Evolutionary conservation across 2,888 invertebrate species (phyloP), one percentile per base, ranked within the genome.

Genomic region (Branchipolynoe longqiensis): DNA sequence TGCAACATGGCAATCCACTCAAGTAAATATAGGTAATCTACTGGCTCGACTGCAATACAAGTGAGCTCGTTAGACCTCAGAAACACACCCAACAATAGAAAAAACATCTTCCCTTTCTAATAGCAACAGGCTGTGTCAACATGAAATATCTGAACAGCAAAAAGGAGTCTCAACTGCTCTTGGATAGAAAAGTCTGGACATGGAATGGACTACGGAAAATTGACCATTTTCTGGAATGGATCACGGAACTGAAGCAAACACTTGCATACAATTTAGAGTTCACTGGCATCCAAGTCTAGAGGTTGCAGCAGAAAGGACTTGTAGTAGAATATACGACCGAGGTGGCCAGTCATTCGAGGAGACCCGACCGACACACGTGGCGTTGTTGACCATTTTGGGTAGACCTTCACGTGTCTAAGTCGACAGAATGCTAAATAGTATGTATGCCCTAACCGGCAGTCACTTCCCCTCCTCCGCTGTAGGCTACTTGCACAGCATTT

Each of bases 141-240:
- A 69, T 69, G 36, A 69, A 69, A 69, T 69, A 69, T 38, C 69
- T 69, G 69, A 69, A 69, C 69, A 69, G 69, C 38, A 69, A 36
- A 31, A 69, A 69, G 69, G 69, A 69, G 69, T 69, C 69, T 69
- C 69, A 69, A 69, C 38, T 69, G 69, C 69, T 69, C 69, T 69
- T 33, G 69, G 69, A 69, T 69, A 69, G 69, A 78, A 48, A 78
- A 31, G 41, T 78, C 31, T 54, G 78, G 78, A 78, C 78, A 73
- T 78, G 78, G 78, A 78, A 78, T 78, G 78, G 78, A 78, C 78
- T 78, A 78, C 78, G 28, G 78, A 78, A 54, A 78, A 25, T 78
- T 48, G 48, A 48, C 78, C 78, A 41, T 78, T n/a, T 69, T 78
- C 48, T 78, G 78, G 78, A 78, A 78, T 78, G 78, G 31, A 78